Conservation (phyloP, 2,113 vertebrate genomes). For the Paratilapia polleni region DNA sequence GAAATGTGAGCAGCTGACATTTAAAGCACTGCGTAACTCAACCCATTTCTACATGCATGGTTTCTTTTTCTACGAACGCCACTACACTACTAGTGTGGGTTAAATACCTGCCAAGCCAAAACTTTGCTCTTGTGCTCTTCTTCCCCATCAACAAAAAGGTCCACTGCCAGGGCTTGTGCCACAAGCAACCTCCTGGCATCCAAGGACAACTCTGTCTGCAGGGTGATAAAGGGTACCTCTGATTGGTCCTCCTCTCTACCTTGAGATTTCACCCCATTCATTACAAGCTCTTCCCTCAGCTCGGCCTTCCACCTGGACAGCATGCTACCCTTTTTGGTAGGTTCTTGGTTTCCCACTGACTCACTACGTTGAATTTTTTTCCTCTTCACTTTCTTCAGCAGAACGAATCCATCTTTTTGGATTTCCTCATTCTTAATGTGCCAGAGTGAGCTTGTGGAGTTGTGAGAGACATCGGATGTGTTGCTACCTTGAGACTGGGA, state of each 20-base stretch:
- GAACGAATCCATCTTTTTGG: conserved; percentile 58
- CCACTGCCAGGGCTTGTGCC: conserved; percentile 89
- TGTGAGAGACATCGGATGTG: conserved; percentile 55
- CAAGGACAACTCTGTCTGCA: conserved; percentile 85
- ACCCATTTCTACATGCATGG: background rate
- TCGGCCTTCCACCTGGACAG: conserved; percentile 55
- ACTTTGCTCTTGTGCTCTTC: conserved; percentile 84
- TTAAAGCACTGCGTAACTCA: background rate
- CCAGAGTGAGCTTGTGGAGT: conserved; percentile 82
- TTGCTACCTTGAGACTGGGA: conserved; percentile 27
- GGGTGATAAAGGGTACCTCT: conserved; percentile 81
- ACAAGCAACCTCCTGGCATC: conserved; percentile 86
- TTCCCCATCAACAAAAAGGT: conserved; percentile 85
- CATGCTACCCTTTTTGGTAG: conserved; percentile 21
- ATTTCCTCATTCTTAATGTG: conserved; percentile 75
- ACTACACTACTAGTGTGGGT: background rate
- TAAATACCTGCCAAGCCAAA: conserved; percentile 89
- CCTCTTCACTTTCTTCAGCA: conserved; percentile 65
- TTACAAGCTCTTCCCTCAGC: conserved; percentile 32
- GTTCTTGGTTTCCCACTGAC: conserved; percentile 65
- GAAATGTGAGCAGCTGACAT: background rate
- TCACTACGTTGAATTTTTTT: conserved; percentile 82
- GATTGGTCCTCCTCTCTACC: conserved; percentile 51
- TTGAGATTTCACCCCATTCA: conserved; percentile 9
- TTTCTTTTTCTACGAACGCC: background rate